Evolutionary conservation across 2,113 vertebrate genomes (phyloP).

Genomic region (Aspiorhynchus laticeps): DNA sequence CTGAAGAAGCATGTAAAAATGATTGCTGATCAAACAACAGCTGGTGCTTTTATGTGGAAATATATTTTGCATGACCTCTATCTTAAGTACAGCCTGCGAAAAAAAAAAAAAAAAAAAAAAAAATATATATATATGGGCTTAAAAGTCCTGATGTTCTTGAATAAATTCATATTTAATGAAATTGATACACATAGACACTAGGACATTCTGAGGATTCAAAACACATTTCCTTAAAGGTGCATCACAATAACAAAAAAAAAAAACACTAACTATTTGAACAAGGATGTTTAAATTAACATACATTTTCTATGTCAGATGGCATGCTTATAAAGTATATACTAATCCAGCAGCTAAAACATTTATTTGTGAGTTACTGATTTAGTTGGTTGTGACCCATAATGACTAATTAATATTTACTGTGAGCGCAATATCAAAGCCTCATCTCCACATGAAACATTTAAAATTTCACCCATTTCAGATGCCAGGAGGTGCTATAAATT

Average conservation of each 20-base stretch:
- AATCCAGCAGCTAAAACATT: neutral
- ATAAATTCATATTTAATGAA: neutral
- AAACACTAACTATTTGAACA: neutral
- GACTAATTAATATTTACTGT: no score
- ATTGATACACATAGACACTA: neutral
- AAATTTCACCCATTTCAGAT: no score
- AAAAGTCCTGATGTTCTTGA: neutral
- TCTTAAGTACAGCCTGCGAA: neutral
- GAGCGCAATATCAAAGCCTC: no score
- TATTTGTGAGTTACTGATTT: neutral
- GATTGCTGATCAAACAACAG: neutral
- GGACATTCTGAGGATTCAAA: neutral
- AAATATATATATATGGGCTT: no score
- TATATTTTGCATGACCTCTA: neutral
- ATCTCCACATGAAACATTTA: no score
- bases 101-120: no score
- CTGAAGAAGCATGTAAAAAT: neutral
- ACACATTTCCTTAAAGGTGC: neutral
- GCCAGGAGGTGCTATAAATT: no score
- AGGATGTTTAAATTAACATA: neutral
- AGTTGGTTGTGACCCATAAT: no score
- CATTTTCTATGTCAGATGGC: neutral
- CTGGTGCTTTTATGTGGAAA: neutral
- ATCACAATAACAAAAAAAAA: neutral
- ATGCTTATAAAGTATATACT: neutral